Conservation (phyloP, 2,888 invertebrate species). For the Orthosia gracilis region DNA sequence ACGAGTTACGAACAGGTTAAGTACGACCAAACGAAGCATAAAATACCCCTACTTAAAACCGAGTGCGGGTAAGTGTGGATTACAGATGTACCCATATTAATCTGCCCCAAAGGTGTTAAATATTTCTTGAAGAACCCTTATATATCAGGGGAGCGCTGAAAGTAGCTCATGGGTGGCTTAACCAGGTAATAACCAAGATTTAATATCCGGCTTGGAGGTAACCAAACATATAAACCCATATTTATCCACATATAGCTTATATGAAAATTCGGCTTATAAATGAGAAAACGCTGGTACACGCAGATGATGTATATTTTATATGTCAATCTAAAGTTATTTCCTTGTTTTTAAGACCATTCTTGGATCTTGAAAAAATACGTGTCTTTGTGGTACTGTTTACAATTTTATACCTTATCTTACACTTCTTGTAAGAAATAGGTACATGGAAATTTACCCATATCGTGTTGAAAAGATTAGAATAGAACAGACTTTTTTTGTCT, state of each 20-base stretch:
- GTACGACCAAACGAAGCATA: conserved; percentile 8
- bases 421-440: neutral
- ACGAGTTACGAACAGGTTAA: neutral
- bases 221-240: conserved; percentile 42
- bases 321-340: conserved; percentile 10
- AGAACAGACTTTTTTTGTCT: too few relatives aligned
- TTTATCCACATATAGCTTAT: conserved; percentile 37
- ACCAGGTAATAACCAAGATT: conserved; percentile 62
- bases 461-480: too few relatives aligned
- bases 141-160: conserved; percentile 44
- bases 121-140: conserved; percentile 48
- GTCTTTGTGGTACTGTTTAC: neutral
- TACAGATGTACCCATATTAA: conserved; percentile 29
- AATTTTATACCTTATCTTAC: neutral
- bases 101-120: conserved; percentile 30
- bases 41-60: conserved; percentile 2
- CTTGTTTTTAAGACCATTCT: neutral
- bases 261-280: conserved; percentile 21
- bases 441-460: too few relatives aligned
- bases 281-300: neutral
- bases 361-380: neutral
- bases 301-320: conserved; percentile 11
- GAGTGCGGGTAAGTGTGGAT: neutral
- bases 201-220: conserved; percentile 60
- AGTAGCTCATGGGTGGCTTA: conserved; percentile 52